A percentile compares a stretch with the other conserved stretches of the same genome.
Conservation (phyloP, 2,888 invertebrate species). For the Lasioglossum leucozonium region DNA sequence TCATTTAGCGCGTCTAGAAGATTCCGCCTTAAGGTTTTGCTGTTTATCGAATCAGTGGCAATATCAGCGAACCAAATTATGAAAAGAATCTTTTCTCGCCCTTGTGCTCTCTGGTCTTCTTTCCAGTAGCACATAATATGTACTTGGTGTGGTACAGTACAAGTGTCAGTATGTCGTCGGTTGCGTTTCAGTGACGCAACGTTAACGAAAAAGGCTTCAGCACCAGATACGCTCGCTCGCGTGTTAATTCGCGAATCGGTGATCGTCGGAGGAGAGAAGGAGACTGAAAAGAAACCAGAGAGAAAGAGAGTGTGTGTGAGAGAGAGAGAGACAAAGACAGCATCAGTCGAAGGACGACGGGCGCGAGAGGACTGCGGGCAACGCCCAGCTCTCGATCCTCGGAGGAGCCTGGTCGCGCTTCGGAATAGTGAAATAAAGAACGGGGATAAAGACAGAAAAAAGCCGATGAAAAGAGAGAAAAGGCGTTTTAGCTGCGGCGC, state of each 20-base stretch:
- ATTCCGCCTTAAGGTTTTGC: not conserved
- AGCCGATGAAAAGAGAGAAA: not conserved
- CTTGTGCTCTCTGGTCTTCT: not conserved
- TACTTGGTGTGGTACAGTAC: not conserved
- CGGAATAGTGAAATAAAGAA: slow-evolving; percentile 12
- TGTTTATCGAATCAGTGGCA: not conserved
- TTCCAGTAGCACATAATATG: not conserved
- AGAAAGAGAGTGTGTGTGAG: not conserved
- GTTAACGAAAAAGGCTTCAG: not conserved
- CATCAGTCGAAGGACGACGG: not conserved
- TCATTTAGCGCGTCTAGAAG: too few species aligned
- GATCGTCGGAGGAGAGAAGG: not conserved
- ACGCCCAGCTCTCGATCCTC: slow-evolving; percentile 13
- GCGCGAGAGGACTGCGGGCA: not conserved
- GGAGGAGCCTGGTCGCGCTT: not conserved
- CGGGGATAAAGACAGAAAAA: not conserved
- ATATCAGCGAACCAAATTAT: not conserved
- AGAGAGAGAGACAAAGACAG: not conserved
- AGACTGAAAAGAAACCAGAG: not conserved
- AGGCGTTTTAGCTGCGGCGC: not conserved
- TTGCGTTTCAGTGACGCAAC: not conserved
- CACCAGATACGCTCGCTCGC: not conserved
- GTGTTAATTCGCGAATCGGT: slow-evolving; percentile 1
- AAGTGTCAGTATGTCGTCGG: not conserved
- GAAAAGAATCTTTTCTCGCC: not conserved